phyloP scores from a whole-genome alignment of 2,797 vertebrate genomes.

The Acrossocheilus fasciatus region DNA sequence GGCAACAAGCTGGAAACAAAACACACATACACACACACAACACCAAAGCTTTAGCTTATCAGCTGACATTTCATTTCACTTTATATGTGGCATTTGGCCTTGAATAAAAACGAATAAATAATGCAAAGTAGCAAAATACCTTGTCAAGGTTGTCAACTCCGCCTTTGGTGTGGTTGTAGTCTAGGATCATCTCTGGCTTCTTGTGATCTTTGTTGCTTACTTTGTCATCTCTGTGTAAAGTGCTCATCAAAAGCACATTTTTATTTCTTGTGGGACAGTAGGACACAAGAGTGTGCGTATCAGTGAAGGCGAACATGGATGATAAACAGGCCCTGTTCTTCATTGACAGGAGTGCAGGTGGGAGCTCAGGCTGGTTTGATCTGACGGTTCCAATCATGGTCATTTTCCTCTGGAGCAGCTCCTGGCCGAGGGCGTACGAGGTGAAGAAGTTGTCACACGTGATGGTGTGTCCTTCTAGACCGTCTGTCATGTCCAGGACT shows the following conservation, averaged over 20 bases:
- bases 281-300: constrained; percentile 49
- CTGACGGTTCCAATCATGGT: constrained; percentile 26
- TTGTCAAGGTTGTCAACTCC: constrained; percentile 25
- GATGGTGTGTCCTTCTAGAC: constrained; percentile 51
- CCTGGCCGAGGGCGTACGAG: constrained; percentile 20
- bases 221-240: constrained; percentile 14
- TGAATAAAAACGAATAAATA: neutral
- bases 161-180: constrained; percentile 38
- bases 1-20: neutral
- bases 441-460: constrained; percentile 43
- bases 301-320: constrained; percentile 44
- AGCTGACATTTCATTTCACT: neutral
- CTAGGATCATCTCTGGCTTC: constrained; percentile 9
- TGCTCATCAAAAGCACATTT: constrained; percentile 52
- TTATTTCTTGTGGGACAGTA: constrained; percentile 45
- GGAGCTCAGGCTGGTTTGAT: constrained; percentile 43
- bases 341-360: constrained; percentile 7
- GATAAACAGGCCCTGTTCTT: neutral
- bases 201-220: neutral
- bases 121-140: neutral
- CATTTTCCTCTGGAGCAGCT: constrained; percentile 40
- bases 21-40: neutral
- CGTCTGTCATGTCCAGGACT: constrained; percentile 46
- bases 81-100: neutral
- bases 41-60: neutral